Percentiles rank a stretch among this genome's conserved stretches.
These are phyloP conservation scores for Acestrorhynchus altus DNA, from an alignment of 2,797 vertebrate species.

Conservation along the genomic window DNA sequence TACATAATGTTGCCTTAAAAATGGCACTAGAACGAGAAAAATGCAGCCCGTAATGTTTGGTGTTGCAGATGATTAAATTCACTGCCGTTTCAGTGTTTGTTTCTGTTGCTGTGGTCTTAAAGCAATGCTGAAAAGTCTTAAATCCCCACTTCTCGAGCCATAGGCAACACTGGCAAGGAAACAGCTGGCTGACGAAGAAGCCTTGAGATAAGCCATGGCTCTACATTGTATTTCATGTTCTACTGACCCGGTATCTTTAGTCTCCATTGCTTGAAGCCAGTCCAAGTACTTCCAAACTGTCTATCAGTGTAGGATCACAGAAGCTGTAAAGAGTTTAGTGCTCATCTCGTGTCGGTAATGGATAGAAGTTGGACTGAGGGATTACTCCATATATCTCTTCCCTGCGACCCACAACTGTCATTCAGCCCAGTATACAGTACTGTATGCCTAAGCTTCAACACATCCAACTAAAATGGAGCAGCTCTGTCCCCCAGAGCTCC, in stretches of 20 bases:
- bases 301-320: conserved; percentile 40
- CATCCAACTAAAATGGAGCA: conserved; percentile 37
- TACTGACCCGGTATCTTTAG: conserved; percentile 5
- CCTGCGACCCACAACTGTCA: conserved; percentile 44
- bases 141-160: not conserved
- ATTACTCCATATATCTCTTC: conserved; percentile 38
- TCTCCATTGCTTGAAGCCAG: not conserved
- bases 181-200: not conserved
- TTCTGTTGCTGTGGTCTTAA: not conserved
- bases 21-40: no score
- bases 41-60: no score
- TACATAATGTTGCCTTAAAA: no score
- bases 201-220: conserved; percentile 14
- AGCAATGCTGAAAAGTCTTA: not conserved
- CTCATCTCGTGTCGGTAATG: conserved; percentile 1
- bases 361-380: conserved; percentile 45
- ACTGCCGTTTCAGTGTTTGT: not conserved
- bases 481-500: conserved; percentile 30
- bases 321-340: conserved; percentile 25
- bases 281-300: conserved; percentile 29
- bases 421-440: conserved; percentile 10
- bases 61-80: no score
- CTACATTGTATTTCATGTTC: conserved; percentile 5
- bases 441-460: not conserved
- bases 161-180: not conserved